Conservation (phyloP, 2,888 invertebrate genomes). For the Ernsta delagoae region DNA sequence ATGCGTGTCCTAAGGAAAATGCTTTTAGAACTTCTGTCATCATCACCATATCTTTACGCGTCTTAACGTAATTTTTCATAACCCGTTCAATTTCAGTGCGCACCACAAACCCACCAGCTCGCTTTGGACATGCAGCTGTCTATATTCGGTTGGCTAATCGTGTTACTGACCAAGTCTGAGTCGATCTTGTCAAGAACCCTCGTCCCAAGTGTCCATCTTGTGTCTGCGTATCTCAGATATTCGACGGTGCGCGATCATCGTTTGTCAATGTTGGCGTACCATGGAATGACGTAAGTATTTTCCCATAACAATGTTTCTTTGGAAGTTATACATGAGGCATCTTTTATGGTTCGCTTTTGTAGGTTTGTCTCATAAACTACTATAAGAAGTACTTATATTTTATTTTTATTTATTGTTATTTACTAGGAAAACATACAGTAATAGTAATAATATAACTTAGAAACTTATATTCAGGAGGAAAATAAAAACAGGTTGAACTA, state of each 20-base stretch:
- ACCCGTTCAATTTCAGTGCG: slow-evolving; percentile 83
- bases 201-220: slow-evolving; percentile 82
- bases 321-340: no score
- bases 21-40: no score
- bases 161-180: slow-evolving; percentile 85
- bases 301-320: not conserved
- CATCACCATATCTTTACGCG: not conserved
- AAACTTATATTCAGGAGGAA: no score
- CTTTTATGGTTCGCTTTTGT: no score
- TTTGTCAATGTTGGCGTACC: slow-evolving; percentile 87
- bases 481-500: no score
- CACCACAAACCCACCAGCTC: slow-evolving; percentile 90
- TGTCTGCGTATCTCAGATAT: slow-evolving; percentile 87
- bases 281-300: slow-evolving; percentile 86
- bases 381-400: no score
- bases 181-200: slow-evolving; percentile 82
- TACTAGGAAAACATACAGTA: no score
- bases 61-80: slow-evolving; percentile 17
- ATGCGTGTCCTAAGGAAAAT: no score
- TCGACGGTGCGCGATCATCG: slow-evolving; percentile 85
- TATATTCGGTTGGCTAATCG: slow-evolving; percentile 86
- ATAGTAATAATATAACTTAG: no score
- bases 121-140: slow-evolving; percentile 91
- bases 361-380: no score
- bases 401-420: no score